These are phyloP conservation scores for Pandion haliaetus DNA, from an alignment of 2,113 vertebrate species.

Conservation along the genomic window DNA sequence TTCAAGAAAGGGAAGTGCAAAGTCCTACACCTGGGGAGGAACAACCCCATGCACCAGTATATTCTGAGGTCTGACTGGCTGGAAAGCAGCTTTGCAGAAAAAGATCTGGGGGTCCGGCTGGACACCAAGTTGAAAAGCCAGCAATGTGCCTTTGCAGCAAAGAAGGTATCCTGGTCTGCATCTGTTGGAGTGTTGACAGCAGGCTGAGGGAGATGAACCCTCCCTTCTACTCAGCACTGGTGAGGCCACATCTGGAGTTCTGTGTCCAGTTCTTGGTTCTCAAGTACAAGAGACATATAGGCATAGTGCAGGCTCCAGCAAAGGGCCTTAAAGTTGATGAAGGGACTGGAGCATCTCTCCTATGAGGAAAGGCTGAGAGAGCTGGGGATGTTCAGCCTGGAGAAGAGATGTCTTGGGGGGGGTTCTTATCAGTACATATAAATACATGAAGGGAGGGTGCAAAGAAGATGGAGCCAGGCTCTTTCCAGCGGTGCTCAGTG, in stretches of 20 bases:
- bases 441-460: neutral
- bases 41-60: neutral
- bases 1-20: neutral
- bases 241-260: neutral
- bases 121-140: neutral
- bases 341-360: neutral
- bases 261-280: neutral
- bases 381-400: neutral
- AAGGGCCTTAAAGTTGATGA: neutral
- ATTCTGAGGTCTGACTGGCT: neutral
- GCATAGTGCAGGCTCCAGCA: neutral
- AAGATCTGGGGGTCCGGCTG: neutral
- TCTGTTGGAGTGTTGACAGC: neutral
- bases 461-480: neutral
- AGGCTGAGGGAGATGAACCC: neutral
- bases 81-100: neutral
- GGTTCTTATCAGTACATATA: neutral
- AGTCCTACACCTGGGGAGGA: neutral
- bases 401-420: neutral
- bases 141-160: fast-evolving
- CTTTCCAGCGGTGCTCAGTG: neutral
- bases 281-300: neutral
- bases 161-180: neutral
- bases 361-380: neutral
- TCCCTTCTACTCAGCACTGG: neutral